Base-by-base conservation (phyloP, 2,797 vertebrate genomes). In the Pangasius larnaudii region DNA sequence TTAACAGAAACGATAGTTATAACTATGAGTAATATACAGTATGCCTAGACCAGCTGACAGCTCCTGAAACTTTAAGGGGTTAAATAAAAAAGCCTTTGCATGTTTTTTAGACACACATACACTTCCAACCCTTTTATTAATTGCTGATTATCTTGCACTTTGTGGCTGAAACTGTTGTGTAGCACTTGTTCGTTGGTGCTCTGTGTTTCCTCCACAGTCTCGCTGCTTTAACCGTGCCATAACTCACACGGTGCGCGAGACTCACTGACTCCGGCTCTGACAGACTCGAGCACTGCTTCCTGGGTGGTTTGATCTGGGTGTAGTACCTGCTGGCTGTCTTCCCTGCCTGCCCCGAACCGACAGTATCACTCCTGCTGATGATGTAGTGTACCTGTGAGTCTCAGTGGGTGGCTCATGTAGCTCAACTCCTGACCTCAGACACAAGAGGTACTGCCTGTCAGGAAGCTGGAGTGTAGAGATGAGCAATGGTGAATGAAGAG, bases 301-400 rank as follows among this genome's bases (percentile, higher is more conserved):
- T 92, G 91, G 89, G 91, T 91, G 91, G 91, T 91, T 91, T 92
- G 58, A 86, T 85, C 79, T 71, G 83, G 88, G 87, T 87, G 87
- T 89, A 86, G 88, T 92, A 92, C 90, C 90, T 91, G 89, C 86
- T 91, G 90, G 91, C 87, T 83, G 90, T 30, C 42, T 89, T 85
- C 84, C 90, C 86, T 80, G 74, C 46, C 75, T 85, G 85, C 86
- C 39, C 56, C 27, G 65, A 86, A 65, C 63, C 85, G 85, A 89
- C 89, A 88, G 85, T 75, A 72, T 86, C 90, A 84, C 84, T 89
- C 67, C 83, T 85, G n/a, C 7, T 65, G 59, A 82, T 91, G 87
- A 92, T 87, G 84, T 87, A 92, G 59, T 63, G 87, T 89, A 90
- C 89, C 85, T 89, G 85, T 59, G 85, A 59, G 51, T 85, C 89